A percentile compares a stretch with the other conserved stretches of the same genome.
Conservation (phyloP, 2,113 vertebrate species). For the Poecilia latipinna region DNA sequence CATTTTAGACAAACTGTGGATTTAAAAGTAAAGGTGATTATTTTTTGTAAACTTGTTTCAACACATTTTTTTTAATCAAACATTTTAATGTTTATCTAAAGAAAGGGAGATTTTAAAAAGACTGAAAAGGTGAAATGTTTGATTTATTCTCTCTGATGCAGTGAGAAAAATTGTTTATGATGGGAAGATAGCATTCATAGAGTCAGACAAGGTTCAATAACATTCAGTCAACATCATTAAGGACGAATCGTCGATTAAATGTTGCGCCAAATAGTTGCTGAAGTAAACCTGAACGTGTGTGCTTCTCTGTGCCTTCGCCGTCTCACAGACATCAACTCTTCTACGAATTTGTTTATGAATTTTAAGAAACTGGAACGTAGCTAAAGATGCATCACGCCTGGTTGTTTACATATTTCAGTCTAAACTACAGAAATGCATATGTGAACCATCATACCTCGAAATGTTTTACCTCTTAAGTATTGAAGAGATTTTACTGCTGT, state of each 20-base stretch:
- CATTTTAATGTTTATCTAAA: background rate
- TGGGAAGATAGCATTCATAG: background rate
- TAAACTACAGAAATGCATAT: conserved; percentile 50
- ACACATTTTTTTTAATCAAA: background rate
- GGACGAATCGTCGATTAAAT: background rate
- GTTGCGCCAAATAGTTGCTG: background rate
- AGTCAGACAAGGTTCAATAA: background rate
- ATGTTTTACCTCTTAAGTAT: conserved; percentile 68
- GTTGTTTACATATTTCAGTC: conserved; percentile 64
- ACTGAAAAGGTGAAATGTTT: no score
- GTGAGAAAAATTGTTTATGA: background rate
- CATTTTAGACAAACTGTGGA: background rate
- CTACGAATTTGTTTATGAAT: background rate
- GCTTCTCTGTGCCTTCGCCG: conserved; percentile 30
- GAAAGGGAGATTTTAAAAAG: conserved; percentile 29
- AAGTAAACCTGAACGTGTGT: background rate
- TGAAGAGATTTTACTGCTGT: conserved; percentile 34
- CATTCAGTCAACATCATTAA: background rate
- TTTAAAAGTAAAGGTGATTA: background rate
- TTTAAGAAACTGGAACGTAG: conserved; percentile 1
- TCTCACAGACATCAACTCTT: conserved; percentile 1
- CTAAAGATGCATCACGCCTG: conserved; percentile 20
- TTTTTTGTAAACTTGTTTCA: background rate
- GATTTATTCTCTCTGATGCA: no score
- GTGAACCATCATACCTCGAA: conserved; percentile 71